Percentiles rank a stretch among this genome's conserved stretches.
Evolutionary conservation across 2,797 vertebrate species (phyloP).

Genomic region (Pristis pectinata): DNA sequence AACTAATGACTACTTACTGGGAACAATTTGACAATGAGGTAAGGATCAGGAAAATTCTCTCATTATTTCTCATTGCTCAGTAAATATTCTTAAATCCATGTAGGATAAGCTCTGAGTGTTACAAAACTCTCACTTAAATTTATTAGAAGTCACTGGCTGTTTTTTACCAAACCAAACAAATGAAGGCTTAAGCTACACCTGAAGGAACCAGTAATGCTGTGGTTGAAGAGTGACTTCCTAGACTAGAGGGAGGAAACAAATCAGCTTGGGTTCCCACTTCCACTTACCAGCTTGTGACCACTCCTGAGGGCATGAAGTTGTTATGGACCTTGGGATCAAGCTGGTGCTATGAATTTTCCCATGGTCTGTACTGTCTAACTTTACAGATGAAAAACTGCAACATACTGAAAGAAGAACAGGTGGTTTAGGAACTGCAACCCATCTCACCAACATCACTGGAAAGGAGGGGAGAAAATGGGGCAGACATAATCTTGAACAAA

Average conservation of each 20-base stretch:
- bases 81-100: background rate
- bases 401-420: background rate
- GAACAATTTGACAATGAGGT: background rate
- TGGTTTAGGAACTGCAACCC: background rate
- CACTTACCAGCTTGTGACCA: background rate
- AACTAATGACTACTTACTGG: slow-evolving; percentile 15
- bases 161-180: background rate
- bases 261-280: background rate
- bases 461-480: background rate
- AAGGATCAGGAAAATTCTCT: slow-evolving; percentile 1
- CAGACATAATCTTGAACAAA: background rate
- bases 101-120: background rate
- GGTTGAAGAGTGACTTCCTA: background rate
- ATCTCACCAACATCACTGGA: background rate
- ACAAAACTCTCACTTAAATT: background rate
- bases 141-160: background rate
- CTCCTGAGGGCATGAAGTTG: background rate
- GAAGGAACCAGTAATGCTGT: background rate
- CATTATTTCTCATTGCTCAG: background rate
- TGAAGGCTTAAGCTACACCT: background rate
- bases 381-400: background rate
- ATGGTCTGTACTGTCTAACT: background rate
- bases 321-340: too few relatives aligned
- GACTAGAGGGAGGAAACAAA: background rate
- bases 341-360: background rate